Evolutionary conservation across 1,140 invertebrate species (phyloP), one percentile per base, ranked within the genome.

Genomic region (Stegodyphus dumicola): DNA sequence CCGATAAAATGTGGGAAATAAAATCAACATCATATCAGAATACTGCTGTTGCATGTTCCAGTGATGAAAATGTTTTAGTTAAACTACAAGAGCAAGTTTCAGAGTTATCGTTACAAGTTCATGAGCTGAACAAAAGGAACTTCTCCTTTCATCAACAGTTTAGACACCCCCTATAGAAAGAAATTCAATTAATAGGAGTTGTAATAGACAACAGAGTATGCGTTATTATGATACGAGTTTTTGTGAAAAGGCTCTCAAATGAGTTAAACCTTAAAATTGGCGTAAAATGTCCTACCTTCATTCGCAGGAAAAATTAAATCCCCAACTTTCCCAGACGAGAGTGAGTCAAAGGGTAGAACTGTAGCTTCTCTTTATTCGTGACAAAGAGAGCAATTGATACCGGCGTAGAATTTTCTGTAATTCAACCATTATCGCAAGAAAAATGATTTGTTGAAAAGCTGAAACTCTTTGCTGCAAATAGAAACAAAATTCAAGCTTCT

Each of bases 201-300:
- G 51, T 48, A 81, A 56, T n/a, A 51, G 33, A 17, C 15, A 48
- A 48, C 52, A 81, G 0, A 73, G 71, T 67, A 71, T 60, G 56
- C 70, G 85, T 69, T 87, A 70, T 53, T 87, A 86, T 81, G 77
- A 86, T 33, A 71, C 33, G 52, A 86, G 18, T 64, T 87, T 85
- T 64, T 66, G 83, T 33, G 69, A 86, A 6, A 80, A 87, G 15
- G 83, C 86, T 56, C 51, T 64, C 74, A 86, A 86, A 75, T 87
- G 67, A 64, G 11, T 2, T 17, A 1, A 87, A 65, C 18, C 54
- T 78, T 64, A 53, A 15, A 70, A 69, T 79, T 73, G 53, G 51
- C 66, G n/a, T 69, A 69, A 69, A 15, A 66, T 48, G 33, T 65
- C 54, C 11, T 4, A 77, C 15, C 6, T 18, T 48, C 75, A 70